phyloP scores from a whole-genome alignment of 30 jellyfish, hydroid and myxozoan genomes.

The Sanderia malayensis region DNA sequence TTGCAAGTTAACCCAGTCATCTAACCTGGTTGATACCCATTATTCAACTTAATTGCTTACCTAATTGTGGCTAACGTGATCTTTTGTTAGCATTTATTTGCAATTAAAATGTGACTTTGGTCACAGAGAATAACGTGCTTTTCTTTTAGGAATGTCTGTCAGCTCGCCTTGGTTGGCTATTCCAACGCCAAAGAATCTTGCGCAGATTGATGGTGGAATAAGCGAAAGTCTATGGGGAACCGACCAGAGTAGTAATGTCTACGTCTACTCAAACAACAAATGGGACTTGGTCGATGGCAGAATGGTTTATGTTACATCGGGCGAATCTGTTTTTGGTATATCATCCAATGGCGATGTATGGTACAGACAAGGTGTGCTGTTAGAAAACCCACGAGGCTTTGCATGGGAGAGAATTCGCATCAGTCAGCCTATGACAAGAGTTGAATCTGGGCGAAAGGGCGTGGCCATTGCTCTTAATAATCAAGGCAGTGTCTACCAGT shows the following conservation, averaged over 20 bases:
- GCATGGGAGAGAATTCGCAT: conserved; percentile 34
- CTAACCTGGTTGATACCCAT: too few species aligned
- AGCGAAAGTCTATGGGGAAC: conserved; percentile 73
- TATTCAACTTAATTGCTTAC: too few species aligned
- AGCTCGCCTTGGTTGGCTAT: conserved; percentile 86
- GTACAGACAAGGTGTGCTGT: conserved; percentile 53
- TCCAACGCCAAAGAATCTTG: conserved; percentile 69
- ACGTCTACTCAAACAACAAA: conserved; percentile 32
- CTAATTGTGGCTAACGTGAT: too few species aligned
- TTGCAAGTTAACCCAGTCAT: too few species aligned
- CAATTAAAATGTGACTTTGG: too few species aligned
- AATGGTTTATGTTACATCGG: conserved; percentile 56
- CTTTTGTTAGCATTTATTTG: too few species aligned
- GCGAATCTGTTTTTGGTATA: conserved; percentile 57
- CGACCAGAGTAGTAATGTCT: conserved; percentile 41
- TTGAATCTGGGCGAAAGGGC: conserved; percentile 66
- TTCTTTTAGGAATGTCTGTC: conserved; percentile 55
- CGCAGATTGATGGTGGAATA: conserved; percentile 77
- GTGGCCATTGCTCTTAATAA: conserved; percentile 32
- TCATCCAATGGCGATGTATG: conserved; percentile 43
- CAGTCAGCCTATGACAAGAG: conserved; percentile 13
- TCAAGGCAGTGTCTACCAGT: conserved; percentile 23
- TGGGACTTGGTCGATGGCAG: conserved; percentile 66
- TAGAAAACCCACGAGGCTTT: conserved; percentile 45
- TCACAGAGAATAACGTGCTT: too few species aligned